A percentile compares a stretch with the other conserved stretches of the same genome.
These are phyloP conservation scores for Betta splendens DNA, from an alignment of 2,797 vertebrate genomes.

Conservation along the genomic window DNA sequence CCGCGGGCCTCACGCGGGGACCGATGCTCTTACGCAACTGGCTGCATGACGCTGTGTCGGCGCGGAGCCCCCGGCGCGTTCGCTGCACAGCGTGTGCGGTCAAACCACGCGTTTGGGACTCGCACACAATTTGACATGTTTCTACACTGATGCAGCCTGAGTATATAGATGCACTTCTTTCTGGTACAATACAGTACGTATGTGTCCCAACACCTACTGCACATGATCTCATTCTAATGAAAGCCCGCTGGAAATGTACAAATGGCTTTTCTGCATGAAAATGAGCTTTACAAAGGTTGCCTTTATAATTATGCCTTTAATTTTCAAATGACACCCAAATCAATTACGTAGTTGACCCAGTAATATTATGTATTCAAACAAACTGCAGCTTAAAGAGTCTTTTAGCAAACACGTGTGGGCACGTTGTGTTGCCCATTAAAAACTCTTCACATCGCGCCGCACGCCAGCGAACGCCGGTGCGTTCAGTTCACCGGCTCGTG, in stretches of 20 bases:
- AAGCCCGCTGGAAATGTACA: no score
- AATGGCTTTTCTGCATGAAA: conserved; percentile 10
- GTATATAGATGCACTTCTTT: no score
- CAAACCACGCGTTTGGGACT: conserved; percentile 34
- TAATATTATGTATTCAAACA: no score
- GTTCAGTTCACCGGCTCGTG: conserved; percentile 2
- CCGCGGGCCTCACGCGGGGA: conserved; percentile 42
- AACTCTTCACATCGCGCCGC: background rate
- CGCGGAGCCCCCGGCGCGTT: conserved; percentile 17
- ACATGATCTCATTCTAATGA: no score
- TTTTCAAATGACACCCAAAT: no score
- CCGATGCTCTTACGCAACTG: conserved; percentile 42
- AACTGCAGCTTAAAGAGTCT: no score
- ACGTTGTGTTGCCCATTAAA: background rate
- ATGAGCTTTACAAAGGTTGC: no score
- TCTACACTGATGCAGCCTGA: background rate
- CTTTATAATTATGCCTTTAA: no score
- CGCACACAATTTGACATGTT: conserved; percentile 28
- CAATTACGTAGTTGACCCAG: no score
- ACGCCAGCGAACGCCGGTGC: background rate
- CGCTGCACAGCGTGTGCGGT: conserved; percentile 15
- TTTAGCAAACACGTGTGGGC: no score
- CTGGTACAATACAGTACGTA: no score
- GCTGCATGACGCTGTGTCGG: conserved; percentile 29
- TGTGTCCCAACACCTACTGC: no score